These are phyloP conservation scores for Trachymyrmex septentrionalis DNA, from an alignment of 1,140 invertebrate species.

Conservation along the genomic window DNA sequence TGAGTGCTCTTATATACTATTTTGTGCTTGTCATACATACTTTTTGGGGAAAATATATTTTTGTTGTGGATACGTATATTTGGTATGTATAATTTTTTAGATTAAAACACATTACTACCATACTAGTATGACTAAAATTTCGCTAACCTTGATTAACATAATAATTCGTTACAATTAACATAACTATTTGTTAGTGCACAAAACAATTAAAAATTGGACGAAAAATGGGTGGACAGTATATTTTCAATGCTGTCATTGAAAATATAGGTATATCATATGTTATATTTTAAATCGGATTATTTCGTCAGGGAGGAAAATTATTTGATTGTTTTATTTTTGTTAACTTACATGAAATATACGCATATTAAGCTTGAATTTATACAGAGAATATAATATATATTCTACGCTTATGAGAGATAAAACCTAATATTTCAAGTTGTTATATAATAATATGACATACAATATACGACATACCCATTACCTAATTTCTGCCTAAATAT, in stretches of 20 bases:
- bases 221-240: not conserved
- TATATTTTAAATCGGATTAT: constrained; percentile 15
- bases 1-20: not conserved
- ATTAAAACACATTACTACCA: not conserved
- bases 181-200: not conserved
- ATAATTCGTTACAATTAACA: constrained; percentile 28
- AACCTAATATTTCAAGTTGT: constrained; percentile 14
- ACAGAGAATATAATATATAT: not conserved
- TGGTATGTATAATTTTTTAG: constrained; percentile 20
- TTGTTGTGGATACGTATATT: not conserved
- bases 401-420: not conserved
- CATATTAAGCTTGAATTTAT: constrained; percentile 14
- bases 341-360: not conserved
- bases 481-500: constrained; percentile 62
- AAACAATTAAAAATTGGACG: constrained; percentile 33
- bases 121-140: not conserved
- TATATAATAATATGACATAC: constrained; percentile 2
- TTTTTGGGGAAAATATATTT: not conserved
- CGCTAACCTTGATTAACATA: constrained; percentile 19
- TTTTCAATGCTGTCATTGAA: not conserved
- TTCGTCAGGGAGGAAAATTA: constrained; percentile 27
- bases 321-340: constrained; percentile 5
- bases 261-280: not conserved
- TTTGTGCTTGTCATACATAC: not conserved
- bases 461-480: constrained; percentile 21